phyloP scores from a whole-genome alignment of 2,797 vertebrate genomes.

The Sebastes iracundus region DNA sequence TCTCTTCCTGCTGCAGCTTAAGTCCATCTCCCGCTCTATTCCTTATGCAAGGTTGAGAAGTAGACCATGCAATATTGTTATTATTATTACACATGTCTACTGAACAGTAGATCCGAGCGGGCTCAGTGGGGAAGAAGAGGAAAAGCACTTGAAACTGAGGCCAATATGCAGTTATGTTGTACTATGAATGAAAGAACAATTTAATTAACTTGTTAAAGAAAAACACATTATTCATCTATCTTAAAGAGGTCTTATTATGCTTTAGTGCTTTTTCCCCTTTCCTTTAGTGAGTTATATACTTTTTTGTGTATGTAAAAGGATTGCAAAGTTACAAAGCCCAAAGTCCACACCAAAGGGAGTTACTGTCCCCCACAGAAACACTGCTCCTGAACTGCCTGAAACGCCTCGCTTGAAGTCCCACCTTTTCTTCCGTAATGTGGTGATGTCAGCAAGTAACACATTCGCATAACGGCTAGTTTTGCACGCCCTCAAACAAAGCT shows the following conservation, averaged over 20 bases:
- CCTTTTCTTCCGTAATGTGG: too few species aligned
- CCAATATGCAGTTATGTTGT: background rate
- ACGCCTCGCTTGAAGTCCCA: rapidly evolving
- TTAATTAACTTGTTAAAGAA: background rate
- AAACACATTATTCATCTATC: background rate
- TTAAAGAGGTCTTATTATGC: background rate
- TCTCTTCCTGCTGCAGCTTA: slow-evolving; percentile 33
- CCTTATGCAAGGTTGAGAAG: slow-evolving; percentile 70
- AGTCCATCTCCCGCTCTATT: slow-evolving; percentile 37
- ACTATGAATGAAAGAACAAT: background rate
- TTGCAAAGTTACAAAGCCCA: too few species aligned
- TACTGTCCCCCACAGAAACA: too few species aligned
- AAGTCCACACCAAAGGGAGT: too few species aligned
- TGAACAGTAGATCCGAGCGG: slow-evolving; percentile 15
- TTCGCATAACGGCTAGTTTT: too few species aligned
- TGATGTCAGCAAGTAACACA: too few species aligned
- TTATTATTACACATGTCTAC: slow-evolving; percentile 25
- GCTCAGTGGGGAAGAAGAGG: background rate
- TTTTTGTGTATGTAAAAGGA: too few species aligned
- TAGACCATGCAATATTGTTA: slow-evolving; percentile 60
- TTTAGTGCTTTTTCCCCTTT: too few species aligned
- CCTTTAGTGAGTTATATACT: too few species aligned
- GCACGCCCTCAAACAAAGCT: too few species aligned
- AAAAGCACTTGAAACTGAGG: background rate
- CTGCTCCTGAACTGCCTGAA: too few species aligned